phyloP scores from a whole-genome alignment of 2,113 vertebrate genomes.

The Arvicanthis niloticus region DNA sequence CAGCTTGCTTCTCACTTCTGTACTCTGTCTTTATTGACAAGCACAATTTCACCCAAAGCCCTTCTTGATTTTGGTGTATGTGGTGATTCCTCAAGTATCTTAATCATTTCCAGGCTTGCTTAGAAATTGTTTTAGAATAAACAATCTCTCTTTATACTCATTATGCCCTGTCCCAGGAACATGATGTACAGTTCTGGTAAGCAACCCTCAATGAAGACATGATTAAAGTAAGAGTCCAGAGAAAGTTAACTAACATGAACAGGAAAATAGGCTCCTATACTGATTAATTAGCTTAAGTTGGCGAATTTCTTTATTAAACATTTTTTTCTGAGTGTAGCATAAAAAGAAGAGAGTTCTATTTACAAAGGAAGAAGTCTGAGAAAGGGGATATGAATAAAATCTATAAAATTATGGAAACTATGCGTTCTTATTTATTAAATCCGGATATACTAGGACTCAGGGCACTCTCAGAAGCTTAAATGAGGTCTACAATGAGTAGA shows the following conservation, averaged over 20 bases:
- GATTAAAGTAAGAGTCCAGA: constrained; percentile 69
- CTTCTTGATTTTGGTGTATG: constrained; percentile 67
- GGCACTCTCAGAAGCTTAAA: constrained; percentile 62
- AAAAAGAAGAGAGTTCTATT: constrained; percentile 14
- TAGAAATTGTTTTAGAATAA: constrained; percentile 79
- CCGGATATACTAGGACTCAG: constrained; percentile 31
- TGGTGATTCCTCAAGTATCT: constrained; percentile 74
- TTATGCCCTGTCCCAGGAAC: constrained; percentile 62
- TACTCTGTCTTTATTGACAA: constrained; percentile 69
- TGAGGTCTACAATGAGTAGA: constrained; percentile 52
- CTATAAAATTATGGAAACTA: constrained; percentile 61
- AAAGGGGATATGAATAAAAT: constrained; percentile 43
- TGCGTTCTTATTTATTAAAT: constrained; percentile 67
- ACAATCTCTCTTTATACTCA: constrained; percentile 74
- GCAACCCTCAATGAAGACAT: constrained; percentile 62
- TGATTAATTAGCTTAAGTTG: constrained; percentile 53
- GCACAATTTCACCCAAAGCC: constrained; percentile 71
- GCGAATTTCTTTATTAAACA: constrained; percentile 64
- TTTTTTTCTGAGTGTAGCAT: constrained; percentile 40
- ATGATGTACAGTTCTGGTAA: constrained; percentile 71
- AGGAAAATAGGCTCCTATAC: constrained; percentile 1
- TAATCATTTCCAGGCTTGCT: constrained; percentile 79
- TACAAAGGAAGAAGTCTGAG: constrained; percentile 47
- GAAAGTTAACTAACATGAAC: constrained; percentile 65
- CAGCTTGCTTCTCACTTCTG: constrained; percentile 53